Percentiles rank a stretch among this genome's conserved stretches.
Evolutionary conservation across 37 sponge, comb jelly and placozoan genomes (phyloP).

Genomic region (Hexactinellida sp.): DNA sequence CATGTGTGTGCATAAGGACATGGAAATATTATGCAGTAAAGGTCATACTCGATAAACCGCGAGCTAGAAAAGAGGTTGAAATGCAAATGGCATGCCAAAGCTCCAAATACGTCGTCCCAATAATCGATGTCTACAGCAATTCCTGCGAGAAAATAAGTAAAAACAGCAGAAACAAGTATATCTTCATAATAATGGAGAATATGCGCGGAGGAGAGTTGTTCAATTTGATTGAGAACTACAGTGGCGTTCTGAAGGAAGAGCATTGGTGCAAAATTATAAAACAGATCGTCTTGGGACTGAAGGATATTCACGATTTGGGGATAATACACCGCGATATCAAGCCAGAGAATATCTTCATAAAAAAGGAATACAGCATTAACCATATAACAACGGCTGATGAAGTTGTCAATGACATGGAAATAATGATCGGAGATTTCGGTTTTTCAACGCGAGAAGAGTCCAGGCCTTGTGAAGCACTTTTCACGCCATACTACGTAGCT

Average conservation of each 20-base stretch:
- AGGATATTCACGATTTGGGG: not conserved
- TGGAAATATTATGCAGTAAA: constrained; percentile 11
- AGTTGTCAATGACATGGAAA: not conserved
- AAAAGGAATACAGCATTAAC: not conserved
- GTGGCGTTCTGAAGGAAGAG: not conserved
- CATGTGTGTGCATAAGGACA: not conserved
- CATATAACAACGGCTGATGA: not conserved
- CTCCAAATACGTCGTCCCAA: not conserved
- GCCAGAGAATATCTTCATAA: not conserved
- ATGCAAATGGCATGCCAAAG: constrained; percentile 1
- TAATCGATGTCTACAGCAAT: not conserved
- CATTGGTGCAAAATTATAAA: constrained; percentile 6
- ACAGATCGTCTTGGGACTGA: not conserved
- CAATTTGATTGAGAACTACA: not conserved
- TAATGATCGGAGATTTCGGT: constrained; percentile 4
- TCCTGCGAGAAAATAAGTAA: not conserved
- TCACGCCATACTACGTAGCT: constrained; percentile 32
- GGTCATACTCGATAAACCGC: not conserved
- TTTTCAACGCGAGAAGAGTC: not conserved
- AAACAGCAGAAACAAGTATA: not conserved
- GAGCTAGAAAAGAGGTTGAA: not conserved
- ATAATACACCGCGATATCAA: not conserved
- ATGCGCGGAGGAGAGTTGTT: constrained; percentile 11
- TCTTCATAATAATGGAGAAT: not conserved
- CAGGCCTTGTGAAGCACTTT: not conserved